These are phyloP conservation scores for Campopleginae sp. DNA, from an alignment of 2,888 invertebrate genomes.

Conservation along the genomic window DNA sequence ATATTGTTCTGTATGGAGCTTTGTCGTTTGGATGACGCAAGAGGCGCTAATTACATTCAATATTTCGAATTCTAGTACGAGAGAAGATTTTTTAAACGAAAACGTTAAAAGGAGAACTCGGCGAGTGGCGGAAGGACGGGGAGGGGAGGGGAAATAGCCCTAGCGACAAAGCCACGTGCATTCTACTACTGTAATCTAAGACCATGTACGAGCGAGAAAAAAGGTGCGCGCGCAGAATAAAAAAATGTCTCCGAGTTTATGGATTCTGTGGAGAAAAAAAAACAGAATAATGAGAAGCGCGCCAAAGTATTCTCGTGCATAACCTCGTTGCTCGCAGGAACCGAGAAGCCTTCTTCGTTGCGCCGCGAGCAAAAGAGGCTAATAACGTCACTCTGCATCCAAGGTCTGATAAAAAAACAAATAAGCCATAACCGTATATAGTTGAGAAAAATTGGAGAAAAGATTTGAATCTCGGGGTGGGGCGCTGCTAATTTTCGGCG, in stretches of 20 bases:
- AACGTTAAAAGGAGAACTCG: background rate
- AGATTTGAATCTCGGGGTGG: constrained; percentile 8
- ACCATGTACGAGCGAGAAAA: constrained; percentile 65
- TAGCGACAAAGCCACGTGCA: constrained; percentile 68
- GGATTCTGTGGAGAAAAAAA: constrained; percentile 20
- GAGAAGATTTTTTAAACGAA: background rate
- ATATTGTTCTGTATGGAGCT: constrained; percentile 81
- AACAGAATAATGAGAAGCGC: constrained; percentile 42
- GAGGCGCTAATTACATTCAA: constrained; percentile 12
- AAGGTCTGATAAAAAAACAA: constrained; percentile 73
- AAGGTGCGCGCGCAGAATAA: constrained; percentile 35
- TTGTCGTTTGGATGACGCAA: constrained; percentile 68
- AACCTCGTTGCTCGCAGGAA: constrained; percentile 74
- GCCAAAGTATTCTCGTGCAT: constrained; percentile 66
- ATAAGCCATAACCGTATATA: constrained; percentile 43
- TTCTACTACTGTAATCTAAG: constrained; percentile 70
- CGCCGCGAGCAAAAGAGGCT: constrained; percentile 70
- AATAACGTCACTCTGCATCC: constrained; percentile 81
- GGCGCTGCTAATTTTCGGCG: constrained; percentile 27
- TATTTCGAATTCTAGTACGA: background rate
- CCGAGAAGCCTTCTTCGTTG: constrained; percentile 75
- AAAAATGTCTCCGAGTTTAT: constrained; percentile 24
- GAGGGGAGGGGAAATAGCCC: constrained; percentile 34
- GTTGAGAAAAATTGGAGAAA: constrained; percentile 45
- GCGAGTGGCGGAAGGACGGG: constrained; percentile 4